Evolutionary conservation across 2,888 invertebrate species (phyloP).

Genomic region (Nomada ferruginata): DNA sequence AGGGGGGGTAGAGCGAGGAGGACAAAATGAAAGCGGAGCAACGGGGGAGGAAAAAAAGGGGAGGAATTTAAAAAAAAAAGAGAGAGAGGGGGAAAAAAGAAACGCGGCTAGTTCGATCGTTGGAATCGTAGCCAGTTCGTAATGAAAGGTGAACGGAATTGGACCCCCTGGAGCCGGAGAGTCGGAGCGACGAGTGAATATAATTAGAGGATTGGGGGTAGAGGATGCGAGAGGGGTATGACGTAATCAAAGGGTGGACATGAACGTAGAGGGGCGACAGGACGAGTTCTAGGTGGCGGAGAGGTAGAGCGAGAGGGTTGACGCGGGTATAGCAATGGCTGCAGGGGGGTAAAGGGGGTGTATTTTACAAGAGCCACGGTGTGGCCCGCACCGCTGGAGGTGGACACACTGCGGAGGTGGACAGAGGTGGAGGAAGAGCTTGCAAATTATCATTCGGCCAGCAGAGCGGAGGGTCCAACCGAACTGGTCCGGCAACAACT

Average conservation of each 20-base stretch:
- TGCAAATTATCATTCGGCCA: conserved; percentile 83
- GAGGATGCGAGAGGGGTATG: conserved; percentile 77
- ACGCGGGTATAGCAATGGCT: conserved; percentile 51
- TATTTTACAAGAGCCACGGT: conserved; percentile 56
- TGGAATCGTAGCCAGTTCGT: conserved; percentile 81
- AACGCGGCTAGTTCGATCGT: conserved; percentile 79
- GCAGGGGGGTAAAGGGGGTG: conserved; percentile 66
- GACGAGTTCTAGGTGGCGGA: conserved; percentile 58
- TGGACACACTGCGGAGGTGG: conserved; percentile 49
- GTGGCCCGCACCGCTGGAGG: conserved; percentile 61
- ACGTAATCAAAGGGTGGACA: conserved; percentile 84
- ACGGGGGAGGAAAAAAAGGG: conserved; percentile 3
- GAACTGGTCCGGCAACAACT: conserved; percentile 82
- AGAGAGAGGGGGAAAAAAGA: conserved; percentile 58
- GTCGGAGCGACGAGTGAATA: conserved; percentile 83
- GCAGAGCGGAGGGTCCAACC: conserved; percentile 78
- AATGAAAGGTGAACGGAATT: conserved; percentile 84
- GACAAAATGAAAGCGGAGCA: conserved; percentile 20
- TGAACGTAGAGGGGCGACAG: conserved; percentile 68
- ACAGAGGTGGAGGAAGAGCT: conserved; percentile 66
- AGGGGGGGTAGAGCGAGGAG: background rate
- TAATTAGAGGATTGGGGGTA: conserved; percentile 83
- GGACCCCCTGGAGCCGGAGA: conserved; percentile 81
- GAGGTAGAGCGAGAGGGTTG: conserved; percentile 55
- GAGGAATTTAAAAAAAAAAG: conserved; percentile 26